phyloP scores from a whole-genome alignment of 2,888 invertebrate genomes.

The Euclidia mi region DNA sequence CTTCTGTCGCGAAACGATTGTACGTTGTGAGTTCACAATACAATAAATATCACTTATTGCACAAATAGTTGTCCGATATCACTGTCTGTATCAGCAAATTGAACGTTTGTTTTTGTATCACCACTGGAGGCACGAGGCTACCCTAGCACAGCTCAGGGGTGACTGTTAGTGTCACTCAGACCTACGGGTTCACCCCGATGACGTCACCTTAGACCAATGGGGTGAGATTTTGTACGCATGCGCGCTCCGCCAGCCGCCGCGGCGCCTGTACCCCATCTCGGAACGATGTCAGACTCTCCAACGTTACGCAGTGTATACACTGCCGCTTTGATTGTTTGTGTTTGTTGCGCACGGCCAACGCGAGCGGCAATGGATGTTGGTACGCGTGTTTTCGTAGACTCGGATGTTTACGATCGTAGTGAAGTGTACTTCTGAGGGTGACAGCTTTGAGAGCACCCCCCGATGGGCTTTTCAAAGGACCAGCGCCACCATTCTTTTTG shows the following conservation, averaged over 20 bases:
- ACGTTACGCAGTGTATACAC: slow-evolving; percentile 67
- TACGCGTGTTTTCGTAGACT: slow-evolving; percentile 59
- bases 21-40: slow-evolving; percentile 41
- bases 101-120: slow-evolving; percentile 80
- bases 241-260: slow-evolving; percentile 82
- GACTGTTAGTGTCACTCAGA: slow-evolving; percentile 87
- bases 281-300: slow-evolving; percentile 59
- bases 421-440: slow-evolving; percentile 84
- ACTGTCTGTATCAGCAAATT: slow-evolving; percentile 64
- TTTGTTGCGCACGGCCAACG: slow-evolving; percentile 45
- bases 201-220: slow-evolving; percentile 89
- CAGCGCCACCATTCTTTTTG: slow-evolving; percentile 84
- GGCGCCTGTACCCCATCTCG: slow-evolving; percentile 77
- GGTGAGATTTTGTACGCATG: slow-evolving; percentile 82
- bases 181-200: slow-evolving; percentile 87
- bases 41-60: slow-evolving; percentile 59
- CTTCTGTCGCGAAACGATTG: slow-evolving; percentile 24
- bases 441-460: slow-evolving; percentile 86
- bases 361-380: slow-evolving; percentile 66
- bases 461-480: slow-evolving; percentile 87
- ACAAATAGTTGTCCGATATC: slow-evolving; percentile 60
- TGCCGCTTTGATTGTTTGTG: slow-evolving; percentile 69
- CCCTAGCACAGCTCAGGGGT: slow-evolving; percentile 82
- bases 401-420: slow-evolving; percentile 74
- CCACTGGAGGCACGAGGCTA: slow-evolving; percentile 67